Percentiles rank a stretch among this genome's conserved stretches.
Evolutionary conservation across 2,888 invertebrate genomes (phyloP).

Genomic region (Phrixothrix hirtus): DNA sequence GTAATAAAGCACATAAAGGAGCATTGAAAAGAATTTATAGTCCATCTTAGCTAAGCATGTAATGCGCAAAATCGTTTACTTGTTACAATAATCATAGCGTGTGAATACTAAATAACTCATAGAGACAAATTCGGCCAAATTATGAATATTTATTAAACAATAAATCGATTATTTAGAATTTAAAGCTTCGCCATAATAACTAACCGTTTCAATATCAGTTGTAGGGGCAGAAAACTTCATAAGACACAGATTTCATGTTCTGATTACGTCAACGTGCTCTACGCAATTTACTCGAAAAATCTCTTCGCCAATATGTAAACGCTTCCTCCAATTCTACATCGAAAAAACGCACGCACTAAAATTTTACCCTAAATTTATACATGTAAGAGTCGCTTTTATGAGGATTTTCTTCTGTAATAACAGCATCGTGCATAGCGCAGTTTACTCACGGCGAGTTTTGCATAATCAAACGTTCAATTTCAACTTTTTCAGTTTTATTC

Average conservation of each 20-base stretch:
- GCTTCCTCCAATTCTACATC: conserved; percentile 36
- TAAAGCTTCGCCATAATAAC: conserved; percentile 16
- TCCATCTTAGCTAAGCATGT: too few species aligned
- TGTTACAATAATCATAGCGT: too few species aligned
- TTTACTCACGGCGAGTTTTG: conserved; percentile 31
- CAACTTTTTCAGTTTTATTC: conserved; percentile 30
- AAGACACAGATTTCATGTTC: conserved; percentile 39
- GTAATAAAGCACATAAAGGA: too few species aligned
- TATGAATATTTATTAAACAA: neutral
- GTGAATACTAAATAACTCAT: too few species aligned
- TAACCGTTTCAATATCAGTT: conserved; percentile 28
- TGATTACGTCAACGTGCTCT: conserved; percentile 37
- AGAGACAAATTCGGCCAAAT: too few species aligned
- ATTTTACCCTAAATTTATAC: conserved; percentile 36
- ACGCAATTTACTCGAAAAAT: conserved; percentile 44
- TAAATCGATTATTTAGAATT: conserved; percentile 1
- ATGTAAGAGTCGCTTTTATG: conserved; percentile 34
- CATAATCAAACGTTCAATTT: conserved; percentile 41
- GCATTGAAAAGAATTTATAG: too few species aligned
- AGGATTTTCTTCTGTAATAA: conserved; percentile 35
- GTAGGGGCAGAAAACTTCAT: conserved; percentile 34
- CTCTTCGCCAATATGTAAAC: conserved; percentile 44
- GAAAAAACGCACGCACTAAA: conserved; percentile 37
- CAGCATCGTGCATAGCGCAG: conserved; percentile 27
- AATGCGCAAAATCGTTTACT: too few species aligned